Evolutionary conservation across 2,797 vertebrate species (phyloP).

Genomic region (Sebastiscus tertius): DNA sequence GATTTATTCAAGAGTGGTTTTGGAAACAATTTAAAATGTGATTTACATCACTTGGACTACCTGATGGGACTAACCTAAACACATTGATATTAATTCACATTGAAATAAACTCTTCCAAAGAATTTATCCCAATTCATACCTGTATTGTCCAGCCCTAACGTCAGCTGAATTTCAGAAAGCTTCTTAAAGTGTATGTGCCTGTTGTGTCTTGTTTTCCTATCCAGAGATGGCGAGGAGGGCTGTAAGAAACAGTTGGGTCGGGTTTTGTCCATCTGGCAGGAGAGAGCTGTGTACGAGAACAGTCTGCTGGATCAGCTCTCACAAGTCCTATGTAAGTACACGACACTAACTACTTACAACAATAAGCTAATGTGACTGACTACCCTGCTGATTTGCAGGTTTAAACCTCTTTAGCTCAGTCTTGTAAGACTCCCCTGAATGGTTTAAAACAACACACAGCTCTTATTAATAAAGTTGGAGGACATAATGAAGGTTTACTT

Average conservation of each 20-base stretch:
- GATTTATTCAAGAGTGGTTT: background rate
- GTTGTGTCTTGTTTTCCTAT: constrained; percentile 5
- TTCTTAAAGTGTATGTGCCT: background rate
- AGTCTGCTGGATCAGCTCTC: constrained; percentile 94
- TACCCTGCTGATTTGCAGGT: background rate
- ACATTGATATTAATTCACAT: background rate
- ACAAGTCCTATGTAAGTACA: constrained; percentile 91
- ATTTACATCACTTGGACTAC: background rate
- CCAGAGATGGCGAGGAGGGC: constrained; percentile 94
- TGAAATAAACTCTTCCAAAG: background rate
- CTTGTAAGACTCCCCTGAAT: background rate
- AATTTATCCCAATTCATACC: background rate
- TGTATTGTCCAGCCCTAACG: background rate
- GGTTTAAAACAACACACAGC: background rate
- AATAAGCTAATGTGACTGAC: background rate
- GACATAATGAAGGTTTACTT: background rate
- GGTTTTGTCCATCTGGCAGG: constrained; percentile 98
- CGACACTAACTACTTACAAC: background rate
- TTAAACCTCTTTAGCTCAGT: background rate
- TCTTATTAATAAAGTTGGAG: background rate
- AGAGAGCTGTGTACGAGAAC: constrained; percentile 96
- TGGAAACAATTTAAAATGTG: background rate
- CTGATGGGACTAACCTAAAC: background rate
- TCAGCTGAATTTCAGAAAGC: background rate
- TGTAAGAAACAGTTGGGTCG: constrained; percentile 96